Percentiles rank a stretch among this genome's conserved stretches.
These are phyloP conservation scores for Pangasianodon gigas DNA, from an alignment of 2,113 vertebrate genomes.

Conservation along the genomic window DNA sequence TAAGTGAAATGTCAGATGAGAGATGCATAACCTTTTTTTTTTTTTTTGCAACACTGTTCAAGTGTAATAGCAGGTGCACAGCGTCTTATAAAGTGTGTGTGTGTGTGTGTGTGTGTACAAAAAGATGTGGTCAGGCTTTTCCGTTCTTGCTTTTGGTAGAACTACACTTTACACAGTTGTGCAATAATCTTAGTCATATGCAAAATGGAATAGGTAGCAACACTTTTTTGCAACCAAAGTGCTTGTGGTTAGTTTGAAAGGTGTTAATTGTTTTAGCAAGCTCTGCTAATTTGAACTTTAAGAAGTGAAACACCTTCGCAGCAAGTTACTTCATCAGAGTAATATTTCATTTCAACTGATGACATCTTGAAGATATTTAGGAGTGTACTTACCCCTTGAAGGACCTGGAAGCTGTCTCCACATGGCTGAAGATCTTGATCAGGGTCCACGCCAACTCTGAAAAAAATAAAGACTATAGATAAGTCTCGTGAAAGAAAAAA, in stretches of 20 bases:
- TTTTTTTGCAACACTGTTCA: neutral
- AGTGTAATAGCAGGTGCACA: neutral
- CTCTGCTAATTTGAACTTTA: constrained; percentile 11
- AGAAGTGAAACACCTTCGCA: neutral
- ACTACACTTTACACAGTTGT: neutral
- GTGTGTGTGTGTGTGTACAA: neutral
- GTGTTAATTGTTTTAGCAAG: neutral
- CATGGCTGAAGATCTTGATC: constrained; percentile 89
- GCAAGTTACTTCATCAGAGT: neutral
- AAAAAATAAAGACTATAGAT: constrained; percentile 55
- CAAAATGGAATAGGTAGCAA: neutral
- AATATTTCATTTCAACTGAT: no score
- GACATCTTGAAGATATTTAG: neutral
- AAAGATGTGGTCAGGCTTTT: neutral
- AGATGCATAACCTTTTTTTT: neutral
- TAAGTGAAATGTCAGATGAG: neutral
- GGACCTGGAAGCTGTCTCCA: constrained; percentile 94
- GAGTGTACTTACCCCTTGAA: constrained; percentile 87
- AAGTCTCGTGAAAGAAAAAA: neutral
- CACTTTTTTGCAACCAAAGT: neutral
- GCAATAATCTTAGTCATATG: neutral
- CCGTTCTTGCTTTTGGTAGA: neutral
- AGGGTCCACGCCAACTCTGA: constrained; percentile 95
- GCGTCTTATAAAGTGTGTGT: neutral
- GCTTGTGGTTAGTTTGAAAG: constrained; percentile 29